Evolutionary conservation across 2,797 vertebrate genomes (phyloP), one percentile per base, ranked within the genome.

Genomic region (Meda fulgida): DNA sequence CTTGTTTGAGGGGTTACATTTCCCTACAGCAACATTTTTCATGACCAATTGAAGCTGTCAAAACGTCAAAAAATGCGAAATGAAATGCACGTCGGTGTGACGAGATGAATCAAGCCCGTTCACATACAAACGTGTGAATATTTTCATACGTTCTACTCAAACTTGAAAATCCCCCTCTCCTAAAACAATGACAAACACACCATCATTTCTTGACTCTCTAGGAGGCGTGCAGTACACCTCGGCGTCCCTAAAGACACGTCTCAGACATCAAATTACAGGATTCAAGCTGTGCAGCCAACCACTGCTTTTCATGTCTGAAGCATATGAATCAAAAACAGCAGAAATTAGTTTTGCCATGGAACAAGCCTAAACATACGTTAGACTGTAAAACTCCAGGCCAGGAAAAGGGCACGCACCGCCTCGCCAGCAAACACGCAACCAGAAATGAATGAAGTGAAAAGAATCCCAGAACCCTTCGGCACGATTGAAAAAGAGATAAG

Each of bases 221-320:
- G 19, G 53, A 83, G 72, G 78, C 75, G 55, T 23, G 31, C 38
- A 31, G 66, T 38, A 38, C 84, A 89, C 84, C 86, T 84, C 81
- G 81, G 77, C 34, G 1, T 43, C 18, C 73, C 66, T 89, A 89
- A 87, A 81, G 78, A 89, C 78, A 82, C 53, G 81, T 86, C 84
- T 84, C 67, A 63, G 77, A 89, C 78, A 38, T 75, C 84, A 86
- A 89, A 87, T 89, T 89, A 84, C 67, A 87, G 84, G 88, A 87
- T 78, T 55, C 3, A 55, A 53, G 84, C 77, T 16, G 63, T 46
- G 43, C 85, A 85, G 69, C 78, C 87, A 69, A 87, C 80, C 76
- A 51, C 36, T 58, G 43, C 26, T 80, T 87, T 83, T 89, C 73
- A 43, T 89, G 81, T 86, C 86, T 87, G 69, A 72, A 79, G 67